Evolutionary conservation across 2,797 vertebrate genomes (phyloP), one percentile per base, ranked within the genome.

Genomic region (Manis crassicaudata): DNA sequence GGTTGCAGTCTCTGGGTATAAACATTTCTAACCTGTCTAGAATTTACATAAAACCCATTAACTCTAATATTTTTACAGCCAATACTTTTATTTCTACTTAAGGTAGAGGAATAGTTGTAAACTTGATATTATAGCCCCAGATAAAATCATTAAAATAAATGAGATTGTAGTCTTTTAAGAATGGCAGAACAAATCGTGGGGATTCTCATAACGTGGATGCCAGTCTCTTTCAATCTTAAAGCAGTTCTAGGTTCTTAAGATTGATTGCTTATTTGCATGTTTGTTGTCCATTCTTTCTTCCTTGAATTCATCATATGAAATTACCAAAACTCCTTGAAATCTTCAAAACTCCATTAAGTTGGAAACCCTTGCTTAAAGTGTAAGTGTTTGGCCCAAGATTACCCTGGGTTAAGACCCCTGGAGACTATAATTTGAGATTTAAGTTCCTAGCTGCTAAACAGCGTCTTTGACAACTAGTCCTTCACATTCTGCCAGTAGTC

Each of bases 271-370:
- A 87, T 91, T 94, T 91, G 81, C 32, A 93, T 25, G 12, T 81
- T 86, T 89, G 35, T 35, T 76, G n/a, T 67, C 40, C 79, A 9
- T 60, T 68, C 29, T 54, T 89, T 96, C 52, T 58, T 83, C 23
- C 43, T 63, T 80, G 56, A 82, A 85, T 62, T 43, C 50, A 68
- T 80, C 85, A 58, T 75, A 9, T 65, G 58, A 76, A 7, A 7
- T 82, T 85, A 68, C 37, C 25, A 85, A 68, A 88, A 72, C 17
- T n/a, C 60, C 37, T 7, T 70, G 80, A 82, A 40, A 11, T 90
- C 95, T 94, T 92, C 85, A 92, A 92, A 87, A 86, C 37, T 89
- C 62, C 21, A 27, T 54, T 85, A 72, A 29, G 37, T 76, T 96
- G 79, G 58, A 96, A 94, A 35, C 18, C 16, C 89, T 67, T 16